Base-by-base conservation (phyloP, 2,888 invertebrate genomes). In the Mimumesa dahlbomi region DNA sequence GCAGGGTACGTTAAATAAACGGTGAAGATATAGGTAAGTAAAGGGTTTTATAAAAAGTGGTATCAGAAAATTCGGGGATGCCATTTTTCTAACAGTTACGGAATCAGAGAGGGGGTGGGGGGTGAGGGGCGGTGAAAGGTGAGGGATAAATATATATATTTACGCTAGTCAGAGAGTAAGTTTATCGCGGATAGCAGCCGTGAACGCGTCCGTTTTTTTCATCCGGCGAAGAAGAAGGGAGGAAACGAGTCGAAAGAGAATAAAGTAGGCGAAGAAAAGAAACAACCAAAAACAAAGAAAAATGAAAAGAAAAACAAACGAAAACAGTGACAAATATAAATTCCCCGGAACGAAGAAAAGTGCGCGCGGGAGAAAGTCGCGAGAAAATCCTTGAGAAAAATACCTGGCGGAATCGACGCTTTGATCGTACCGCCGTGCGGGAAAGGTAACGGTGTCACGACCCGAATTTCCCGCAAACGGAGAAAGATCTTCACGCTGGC, bases 151-250 rank as follows among this genome's bases (percentile, higher is more conserved):
- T n/a, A n/a, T n/a, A n/a, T n/a, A 59, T 48, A 67, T 77, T 79
- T 76, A 78, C 71, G 66, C 81, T 83, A 84, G 61, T 81, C 77
- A 73, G 70, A 82, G 74, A 84, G 79, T 75, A 76, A 83, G 67
- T 80, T 75, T 70, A 53, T 82, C 77, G 69, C 69, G 77, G 82
- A 85, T 85, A 85, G 85, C 83, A 84, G 75, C 75, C 67, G 78
- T 82, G 76, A 71, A 61, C 69, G 73, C 73, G 71, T 67, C 73
- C 73, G 71, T 67, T 63, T 65, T 21, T 36, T n/a, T n/a, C 13
- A n/a, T n/a, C n/a, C n/a, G n/a, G n/a, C n/a, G n/a, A n/a, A n/a
- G n/a, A n/a, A n/a, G n/a, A n/a, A n/a, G n/a, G n/a, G n/a, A n/a
- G n/a, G n/a, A n/a, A n/a, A n/a, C n/a, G n/a, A n/a, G n/a, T n/a